phyloP scores from a whole-genome alignment of 2,797 vertebrate genomes.

The Pseudochirops corinnae region DNA sequence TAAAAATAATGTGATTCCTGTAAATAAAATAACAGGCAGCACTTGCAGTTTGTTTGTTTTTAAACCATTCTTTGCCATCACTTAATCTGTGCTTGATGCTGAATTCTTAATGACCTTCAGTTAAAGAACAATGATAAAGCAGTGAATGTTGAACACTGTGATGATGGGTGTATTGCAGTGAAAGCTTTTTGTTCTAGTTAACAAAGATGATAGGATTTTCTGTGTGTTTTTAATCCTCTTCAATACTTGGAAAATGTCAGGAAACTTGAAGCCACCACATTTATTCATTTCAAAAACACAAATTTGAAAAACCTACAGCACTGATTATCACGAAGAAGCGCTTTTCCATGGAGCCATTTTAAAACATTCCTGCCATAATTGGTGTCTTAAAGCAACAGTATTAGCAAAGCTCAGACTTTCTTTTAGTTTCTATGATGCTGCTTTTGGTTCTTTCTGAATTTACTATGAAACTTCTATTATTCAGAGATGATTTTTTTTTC shows the following conservation, averaged over 20 bases:
- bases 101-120: conserved; percentile 25
- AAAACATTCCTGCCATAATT: neutral
- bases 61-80: neutral
- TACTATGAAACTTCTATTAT: neutral
- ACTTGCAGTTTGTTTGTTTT: neutral
- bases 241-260: neutral
- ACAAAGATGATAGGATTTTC: neutral
- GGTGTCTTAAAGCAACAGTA: neutral
- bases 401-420: neutral
- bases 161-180: conserved; percentile 14
- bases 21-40: neutral
- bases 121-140: conserved; percentile 10
- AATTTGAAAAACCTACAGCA: neutral
- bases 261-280: neutral
- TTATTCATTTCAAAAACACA: conserved; percentile 28
- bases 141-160: neutral
- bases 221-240: neutral
- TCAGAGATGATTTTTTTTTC: conserved; percentile 6
- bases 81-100: conserved; percentile 34
- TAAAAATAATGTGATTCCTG: neutral
- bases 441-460: neutral
- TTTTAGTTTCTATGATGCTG: neutral
- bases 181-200: neutral
- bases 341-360: neutral
- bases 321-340: conserved; percentile 17